phyloP scores from a whole-genome alignment of 2,797 vertebrate genomes.

The Paramormyrops hopkinsi region DNA sequence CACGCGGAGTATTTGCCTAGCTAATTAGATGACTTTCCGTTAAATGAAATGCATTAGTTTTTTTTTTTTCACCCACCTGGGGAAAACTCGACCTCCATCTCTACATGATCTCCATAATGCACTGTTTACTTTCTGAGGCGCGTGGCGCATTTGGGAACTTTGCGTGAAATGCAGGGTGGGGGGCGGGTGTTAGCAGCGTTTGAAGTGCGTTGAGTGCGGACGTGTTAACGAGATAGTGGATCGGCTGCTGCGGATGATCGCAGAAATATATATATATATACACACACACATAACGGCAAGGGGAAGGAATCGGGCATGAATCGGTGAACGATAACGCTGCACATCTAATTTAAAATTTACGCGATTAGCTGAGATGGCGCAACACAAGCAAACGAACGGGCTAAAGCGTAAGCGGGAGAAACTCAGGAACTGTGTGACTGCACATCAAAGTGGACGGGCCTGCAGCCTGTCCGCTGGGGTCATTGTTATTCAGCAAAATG shows the following conservation, averaged over 20 bases:
- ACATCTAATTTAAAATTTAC: background rate
- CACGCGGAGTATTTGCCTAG: background rate
- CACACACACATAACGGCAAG: background rate
- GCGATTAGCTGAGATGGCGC: background rate
- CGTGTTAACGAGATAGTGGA: background rate
- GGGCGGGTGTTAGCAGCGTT: background rate
- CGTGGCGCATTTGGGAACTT: background rate
- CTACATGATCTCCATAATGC: background rate
- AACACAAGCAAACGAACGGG: background rate
- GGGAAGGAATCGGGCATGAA: background rate
- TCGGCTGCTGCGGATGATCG: background rate
- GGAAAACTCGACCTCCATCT: background rate
- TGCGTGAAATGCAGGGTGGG: background rate
- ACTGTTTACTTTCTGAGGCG: background rate
- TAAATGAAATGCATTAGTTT: background rate
- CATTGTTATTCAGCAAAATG: constrained; percentile 18
- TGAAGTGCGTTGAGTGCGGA: background rate
- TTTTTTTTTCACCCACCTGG: background rate
- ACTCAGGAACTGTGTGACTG: background rate
- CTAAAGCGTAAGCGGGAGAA: background rate
- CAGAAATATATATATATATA: background rate
- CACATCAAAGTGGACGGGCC: constrained; percentile 7
- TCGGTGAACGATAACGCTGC: background rate
- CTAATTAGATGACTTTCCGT: background rate
- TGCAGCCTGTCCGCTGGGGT: constrained; percentile 13